Evolutionary conservation across 2,797 vertebrate species (phyloP).

Genomic region (Hyperoplus lanceolatus): DNA sequence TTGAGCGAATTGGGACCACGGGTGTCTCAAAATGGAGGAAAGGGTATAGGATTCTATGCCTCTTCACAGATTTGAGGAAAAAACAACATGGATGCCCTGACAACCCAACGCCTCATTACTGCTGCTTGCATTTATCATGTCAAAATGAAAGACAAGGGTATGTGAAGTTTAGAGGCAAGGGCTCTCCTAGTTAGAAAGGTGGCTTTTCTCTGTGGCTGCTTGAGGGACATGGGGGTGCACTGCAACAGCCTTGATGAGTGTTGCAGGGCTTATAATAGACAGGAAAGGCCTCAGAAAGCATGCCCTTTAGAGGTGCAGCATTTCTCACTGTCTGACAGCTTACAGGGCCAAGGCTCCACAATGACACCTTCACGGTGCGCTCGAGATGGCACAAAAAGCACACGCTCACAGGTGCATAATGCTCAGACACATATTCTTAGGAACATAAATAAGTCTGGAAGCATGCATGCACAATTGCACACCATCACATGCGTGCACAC

Average conservation of each 20-base stretch:
- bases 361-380: constrained; percentile 81
- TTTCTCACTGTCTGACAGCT: constrained; percentile 85
- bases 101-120: constrained; percentile 79
- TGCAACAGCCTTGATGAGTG: constrained; percentile 82
- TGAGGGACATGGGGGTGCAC: constrained; percentile 80
- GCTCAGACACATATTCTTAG: constrained; percentile 48
- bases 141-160: constrained; percentile 78
- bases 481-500: constrained; percentile 10
- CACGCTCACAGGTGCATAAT: constrained; percentile 73
- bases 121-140: constrained; percentile 79
- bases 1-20: constrained; percentile 1
- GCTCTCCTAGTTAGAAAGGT: constrained; percentile 80
- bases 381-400: constrained; percentile 77
- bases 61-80: constrained; percentile 64
- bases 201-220: constrained; percentile 75
- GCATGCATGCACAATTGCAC: constrained; percentile 26
- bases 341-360: constrained; percentile 79
- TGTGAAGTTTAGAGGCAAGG: constrained; percentile 78
- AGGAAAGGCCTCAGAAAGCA: constrained; percentile 79
- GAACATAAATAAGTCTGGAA: constrained; percentile 74
- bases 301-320: constrained; percentile 83
- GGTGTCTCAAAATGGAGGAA: constrained; percentile 43
- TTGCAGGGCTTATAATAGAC: constrained; percentile 85
- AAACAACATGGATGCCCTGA: constrained; percentile 81
- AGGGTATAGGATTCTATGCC: constrained; percentile 36